phyloP scores from a whole-genome alignment of 2,888 invertebrate species.

The Baccha elongata region DNA sequence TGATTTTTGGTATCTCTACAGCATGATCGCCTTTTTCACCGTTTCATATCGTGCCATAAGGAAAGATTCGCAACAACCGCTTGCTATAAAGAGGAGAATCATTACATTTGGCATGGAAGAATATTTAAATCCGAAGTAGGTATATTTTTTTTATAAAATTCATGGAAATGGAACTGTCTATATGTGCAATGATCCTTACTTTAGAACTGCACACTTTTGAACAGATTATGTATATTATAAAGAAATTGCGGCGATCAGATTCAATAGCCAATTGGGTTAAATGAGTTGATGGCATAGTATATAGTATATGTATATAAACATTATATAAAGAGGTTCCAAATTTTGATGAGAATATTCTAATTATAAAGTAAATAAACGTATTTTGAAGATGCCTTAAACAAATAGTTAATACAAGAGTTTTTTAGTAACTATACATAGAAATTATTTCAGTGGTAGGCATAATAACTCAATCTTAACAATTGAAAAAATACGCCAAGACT shows the following conservation, averaged over 20 bases:
- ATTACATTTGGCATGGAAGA: constrained; percentile 25
- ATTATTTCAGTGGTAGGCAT: too few species aligned
- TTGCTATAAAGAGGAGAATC: constrained; percentile 8
- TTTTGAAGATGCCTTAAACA: too few species aligned
- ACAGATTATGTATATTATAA: constrained; percentile 58
- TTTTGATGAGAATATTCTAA: too few species aligned
- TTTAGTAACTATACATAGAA: too few species aligned
- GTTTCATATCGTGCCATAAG: constrained; percentile 48
- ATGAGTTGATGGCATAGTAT: constrained; percentile 9
- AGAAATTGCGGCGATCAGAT: constrained; percentile 46
- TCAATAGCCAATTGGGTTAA: constrained; percentile 56
- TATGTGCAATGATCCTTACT: constrained; percentile 44
- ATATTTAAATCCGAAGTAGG: constrained; percentile 63
- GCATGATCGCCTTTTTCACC: constrained; percentile 28
- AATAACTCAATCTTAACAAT: too few species aligned
- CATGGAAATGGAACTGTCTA: constrained; percentile 37
- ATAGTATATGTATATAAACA: too few species aligned
- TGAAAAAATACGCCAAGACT: too few species aligned
- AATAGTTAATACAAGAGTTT: too few species aligned
- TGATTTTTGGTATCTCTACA: constrained; percentile 27
- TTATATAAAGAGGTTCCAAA: too few species aligned
- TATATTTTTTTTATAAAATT: constrained; percentile 51
- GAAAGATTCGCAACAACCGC: constrained; percentile 25
- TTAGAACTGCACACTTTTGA: constrained; percentile 28
- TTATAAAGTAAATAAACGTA: too few species aligned